Conservation (phyloP, 1,140 invertebrate species). For the Brachionus rubens region DNA sequence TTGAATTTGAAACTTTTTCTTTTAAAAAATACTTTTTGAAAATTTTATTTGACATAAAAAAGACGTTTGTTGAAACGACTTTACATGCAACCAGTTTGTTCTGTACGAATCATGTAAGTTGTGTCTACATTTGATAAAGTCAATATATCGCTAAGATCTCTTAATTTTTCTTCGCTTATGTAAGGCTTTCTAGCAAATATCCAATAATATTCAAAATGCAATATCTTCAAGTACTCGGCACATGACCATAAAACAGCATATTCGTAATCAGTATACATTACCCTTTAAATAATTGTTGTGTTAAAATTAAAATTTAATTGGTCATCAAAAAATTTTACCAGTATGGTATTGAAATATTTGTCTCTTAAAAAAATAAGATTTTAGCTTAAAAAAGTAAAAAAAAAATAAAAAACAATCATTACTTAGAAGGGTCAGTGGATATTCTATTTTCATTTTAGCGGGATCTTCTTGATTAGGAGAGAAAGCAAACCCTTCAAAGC, state of each 20-base stretch:
- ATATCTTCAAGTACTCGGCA: constrained; percentile 34
- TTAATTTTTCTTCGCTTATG: constrained; percentile 38
- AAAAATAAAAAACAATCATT: not conserved
- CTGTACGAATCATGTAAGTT: constrained; percentile 12
- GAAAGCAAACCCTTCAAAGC: constrained; percentile 9
- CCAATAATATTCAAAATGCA: constrained; percentile 46
- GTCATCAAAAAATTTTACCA: not conserved
- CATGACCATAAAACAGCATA: constrained; percentile 41
- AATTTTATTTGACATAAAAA: too few species aligned
- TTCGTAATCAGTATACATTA: constrained; percentile 31
- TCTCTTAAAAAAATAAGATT: not conserved
- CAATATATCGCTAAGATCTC: constrained; percentile 7
- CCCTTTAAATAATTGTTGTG: constrained; percentile 22
- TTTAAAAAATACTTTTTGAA: too few species aligned
- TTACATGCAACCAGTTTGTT: constrained; percentile 44
- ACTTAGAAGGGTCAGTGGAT: constrained; percentile 29
- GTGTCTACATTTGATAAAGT: constrained; percentile 3
- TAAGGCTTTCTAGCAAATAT: constrained; percentile 26
- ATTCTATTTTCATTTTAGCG: constrained; percentile 38
- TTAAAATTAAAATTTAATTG: not conserved
- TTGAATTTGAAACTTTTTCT: too few species aligned
- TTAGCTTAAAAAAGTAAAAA: not conserved
- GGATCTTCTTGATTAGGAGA: constrained; percentile 1
- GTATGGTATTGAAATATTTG: constrained; percentile 25
- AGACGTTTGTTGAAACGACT: too few species aligned